Percentiles rank a stretch among this genome's conserved stretches.
phyloP scores from a whole-genome alignment of 2,888 invertebrate genomes.

The Microplitis deprimator region DNA sequence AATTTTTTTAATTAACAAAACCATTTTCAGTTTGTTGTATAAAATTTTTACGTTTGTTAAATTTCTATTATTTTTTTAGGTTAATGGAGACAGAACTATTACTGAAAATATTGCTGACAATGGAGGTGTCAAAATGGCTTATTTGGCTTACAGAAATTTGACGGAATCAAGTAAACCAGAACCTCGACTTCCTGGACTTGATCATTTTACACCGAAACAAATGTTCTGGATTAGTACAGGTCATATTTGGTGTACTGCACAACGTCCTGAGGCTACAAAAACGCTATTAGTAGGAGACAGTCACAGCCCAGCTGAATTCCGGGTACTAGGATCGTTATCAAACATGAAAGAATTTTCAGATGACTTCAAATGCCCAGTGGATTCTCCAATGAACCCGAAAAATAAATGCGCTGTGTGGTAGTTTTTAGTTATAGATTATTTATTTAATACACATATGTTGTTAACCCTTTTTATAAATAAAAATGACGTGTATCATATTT shows the following conservation, averaged over 20 bases:
- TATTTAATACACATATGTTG: background rate
- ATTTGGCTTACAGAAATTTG: conserved; percentile 87
- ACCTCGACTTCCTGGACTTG: conserved; percentile 79
- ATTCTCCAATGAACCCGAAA: conserved; percentile 77
- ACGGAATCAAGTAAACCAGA: conserved; percentile 79
- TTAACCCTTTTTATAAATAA: no score
- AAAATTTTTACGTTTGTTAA: background rate
- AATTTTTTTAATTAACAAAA: background rate
- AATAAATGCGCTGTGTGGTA: conserved; percentile 79
- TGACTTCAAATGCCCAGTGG: conserved; percentile 77
- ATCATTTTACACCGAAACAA: conserved; percentile 78
- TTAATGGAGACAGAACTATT: conserved; percentile 83
- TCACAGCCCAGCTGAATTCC: conserved; percentile 80
- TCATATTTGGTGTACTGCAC: conserved; percentile 77
- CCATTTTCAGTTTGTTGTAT: background rate
- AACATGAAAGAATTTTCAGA: conserved; percentile 76
- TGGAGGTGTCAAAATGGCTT: conserved; percentile 93
- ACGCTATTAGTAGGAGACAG: conserved; percentile 87
- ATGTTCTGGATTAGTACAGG: conserved; percentile 78
- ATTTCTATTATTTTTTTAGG: conserved; percentile 10
- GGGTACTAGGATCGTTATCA: conserved; percentile 75
- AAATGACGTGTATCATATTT: no score
- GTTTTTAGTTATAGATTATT: background rate
- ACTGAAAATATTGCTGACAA: conserved; percentile 97
- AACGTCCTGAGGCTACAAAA: conserved; percentile 80